Evolutionary conservation across 2,113 vertebrate species (phyloP).

Genomic region (mouse (Mus musculus)): GRCm39 chr6:85207001-85207500

Average conservation of each 20-base stretch:
- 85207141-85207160: background rate
- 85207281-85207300: background rate
- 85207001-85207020: background rate
- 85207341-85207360: background rate
- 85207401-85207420: background rate
- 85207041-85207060: constrained; percentile 73
- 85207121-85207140: no score
- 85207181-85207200: background rate
- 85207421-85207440: background rate
- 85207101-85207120: constrained; percentile 74
- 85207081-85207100: constrained; percentile 75
- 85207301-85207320: background rate
- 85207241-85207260: background rate
- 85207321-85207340: background rate
- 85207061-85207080: constrained; percentile 69
- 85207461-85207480: background rate
- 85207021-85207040: background rate
- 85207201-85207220: background rate
- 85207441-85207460: background rate
- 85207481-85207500: background rate
- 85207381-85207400: background rate
- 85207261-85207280: background rate
- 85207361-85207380: background rate
- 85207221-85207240: background rate
- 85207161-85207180: background rate